Base-by-base conservation (phyloP, 35 echinoderm and acorn worm genomes). In the Acanthaster planci region DNA sequence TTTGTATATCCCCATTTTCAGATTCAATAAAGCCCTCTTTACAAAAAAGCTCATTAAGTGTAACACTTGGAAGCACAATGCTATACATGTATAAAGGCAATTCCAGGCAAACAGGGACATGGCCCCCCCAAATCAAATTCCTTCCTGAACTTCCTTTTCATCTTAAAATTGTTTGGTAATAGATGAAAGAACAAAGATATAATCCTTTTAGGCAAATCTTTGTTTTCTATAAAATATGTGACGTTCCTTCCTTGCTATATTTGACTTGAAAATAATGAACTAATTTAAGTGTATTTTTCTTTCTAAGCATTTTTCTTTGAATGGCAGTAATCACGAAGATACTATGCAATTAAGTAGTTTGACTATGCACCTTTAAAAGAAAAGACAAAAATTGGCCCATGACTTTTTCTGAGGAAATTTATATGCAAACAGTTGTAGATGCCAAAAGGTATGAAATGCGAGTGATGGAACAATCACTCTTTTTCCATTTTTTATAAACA, bases 61-160 rank as follows among this genome's bases (percentile, higher is more conserved):
- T n/a, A n/a, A n/a, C n/a, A n/a, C n/a, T n/a, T n/a, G n/a, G n/a
- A n/a, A n/a, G n/a, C n/a, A n/a, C n/a, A n/a, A n/a, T n/a, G n/a
- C n/a, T n/a, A n/a, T n/a, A n/a, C n/a, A n/a, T n/a, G n/a, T n/a
- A 56, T 3, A 2, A 17, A n/a, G 53, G 53, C 53, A 56, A 56
- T 56, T 56, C 53, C 53, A 56, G 22, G 53, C 53, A 56, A 56
- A 56, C 53, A 56, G 53, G 53, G 53, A 56, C 53, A 56, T 56
- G 0, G 53, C 0, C 53, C 53, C 53, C 14, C 14, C 14, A 56
- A 56, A 56, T 56, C 53, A 1, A 1, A 56, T 56, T 56, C 53
- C 14, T 56, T 2, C 3, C 53, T 56, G 53, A 56, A 56, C 53
- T 56, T 56, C 0, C 53, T 56, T 56, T 56, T 56, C 2, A 1